Evolutionary conservation across 2,888 invertebrate species (phyloP).

Genomic region (Augochlorella aurata): DNA sequence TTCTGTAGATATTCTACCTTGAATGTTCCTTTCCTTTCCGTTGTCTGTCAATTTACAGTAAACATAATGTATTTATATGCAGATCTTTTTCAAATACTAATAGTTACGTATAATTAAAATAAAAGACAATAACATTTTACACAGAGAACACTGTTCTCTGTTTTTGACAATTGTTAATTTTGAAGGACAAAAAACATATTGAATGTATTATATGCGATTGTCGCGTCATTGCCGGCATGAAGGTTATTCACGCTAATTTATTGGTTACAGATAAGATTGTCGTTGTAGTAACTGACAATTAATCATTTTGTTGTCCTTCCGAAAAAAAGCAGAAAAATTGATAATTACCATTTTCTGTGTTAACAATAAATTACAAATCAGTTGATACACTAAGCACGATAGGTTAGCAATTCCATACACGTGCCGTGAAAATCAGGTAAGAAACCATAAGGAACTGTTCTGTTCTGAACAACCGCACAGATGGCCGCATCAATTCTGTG

Average conservation of each 20-base stretch:
- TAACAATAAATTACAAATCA: not conserved
- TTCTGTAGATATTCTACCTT: conserved; percentile 96
- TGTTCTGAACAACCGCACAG: not conserved
- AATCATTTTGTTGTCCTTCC: not conserved
- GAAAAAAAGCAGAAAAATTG: not conserved
- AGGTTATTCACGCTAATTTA: conserved; percentile 31
- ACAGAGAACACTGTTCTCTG: not conserved
- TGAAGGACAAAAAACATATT: not conserved
- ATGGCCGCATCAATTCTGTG: too few relatives aligned
- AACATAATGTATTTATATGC: not conserved
- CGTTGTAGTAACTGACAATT: not conserved
- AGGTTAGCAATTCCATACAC: not conserved
- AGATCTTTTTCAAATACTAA: not conserved
- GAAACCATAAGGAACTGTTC: not conserved
- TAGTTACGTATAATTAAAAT: not conserved
- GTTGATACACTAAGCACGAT: not conserved
- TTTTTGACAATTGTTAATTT: not conserved
- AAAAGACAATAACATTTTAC: not conserved
- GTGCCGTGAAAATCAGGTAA: not conserved
- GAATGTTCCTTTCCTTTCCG: conserved; percentile 95
- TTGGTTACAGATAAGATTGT: not conserved
- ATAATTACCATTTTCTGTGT: conserved; percentile 45
- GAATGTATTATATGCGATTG: conserved; percentile 3
- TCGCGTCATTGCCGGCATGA: not conserved
- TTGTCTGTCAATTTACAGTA: conserved; percentile 53